Percentiles rank a stretch among this genome's conserved stretches.
Evolutionary conservation across 2,113 vertebrate genomes (phyloP).

Genomic region (Dicaeum eximium): DNA sequence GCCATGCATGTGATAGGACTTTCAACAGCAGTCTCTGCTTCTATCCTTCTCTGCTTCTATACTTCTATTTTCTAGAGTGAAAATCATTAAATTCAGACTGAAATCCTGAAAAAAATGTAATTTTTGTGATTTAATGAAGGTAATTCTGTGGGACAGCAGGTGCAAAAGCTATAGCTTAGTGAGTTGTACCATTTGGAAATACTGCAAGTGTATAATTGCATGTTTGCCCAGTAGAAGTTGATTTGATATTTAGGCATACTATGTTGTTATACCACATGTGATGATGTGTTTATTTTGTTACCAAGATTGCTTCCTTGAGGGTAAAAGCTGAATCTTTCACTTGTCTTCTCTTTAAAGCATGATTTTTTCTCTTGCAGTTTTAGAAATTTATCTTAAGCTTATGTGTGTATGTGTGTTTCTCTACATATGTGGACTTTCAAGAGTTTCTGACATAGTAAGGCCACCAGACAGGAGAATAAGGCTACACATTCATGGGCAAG

Average conservation of each 20-base stretch:
- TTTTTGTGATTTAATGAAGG: neutral
- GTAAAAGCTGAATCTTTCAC: neutral
- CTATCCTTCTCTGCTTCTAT: neutral
- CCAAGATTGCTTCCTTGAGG: neutral
- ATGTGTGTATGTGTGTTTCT: neutral
- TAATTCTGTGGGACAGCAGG: neutral
- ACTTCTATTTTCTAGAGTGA: too few species aligned
- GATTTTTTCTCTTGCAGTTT: neutral
- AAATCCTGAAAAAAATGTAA: neutral
- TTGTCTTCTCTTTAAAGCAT: neutral
- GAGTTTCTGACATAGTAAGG: neutral
- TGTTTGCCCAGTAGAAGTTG: neutral
- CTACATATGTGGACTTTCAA: accelerated
- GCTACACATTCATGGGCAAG: neutral
- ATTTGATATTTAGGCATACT: neutral
- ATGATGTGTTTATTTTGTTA: neutral
- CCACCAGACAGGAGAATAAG: neutral
- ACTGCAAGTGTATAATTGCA: neutral
- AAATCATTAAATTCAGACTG: neutral
- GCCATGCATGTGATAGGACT: accelerated
- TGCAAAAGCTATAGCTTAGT: neutral
- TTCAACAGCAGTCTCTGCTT: neutral
- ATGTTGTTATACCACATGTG: neutral
- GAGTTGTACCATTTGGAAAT: neutral
- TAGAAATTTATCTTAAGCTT: neutral